Base-by-base conservation (phyloP, 2,888 invertebrate species). In the Monopis laevigella region DNA sequence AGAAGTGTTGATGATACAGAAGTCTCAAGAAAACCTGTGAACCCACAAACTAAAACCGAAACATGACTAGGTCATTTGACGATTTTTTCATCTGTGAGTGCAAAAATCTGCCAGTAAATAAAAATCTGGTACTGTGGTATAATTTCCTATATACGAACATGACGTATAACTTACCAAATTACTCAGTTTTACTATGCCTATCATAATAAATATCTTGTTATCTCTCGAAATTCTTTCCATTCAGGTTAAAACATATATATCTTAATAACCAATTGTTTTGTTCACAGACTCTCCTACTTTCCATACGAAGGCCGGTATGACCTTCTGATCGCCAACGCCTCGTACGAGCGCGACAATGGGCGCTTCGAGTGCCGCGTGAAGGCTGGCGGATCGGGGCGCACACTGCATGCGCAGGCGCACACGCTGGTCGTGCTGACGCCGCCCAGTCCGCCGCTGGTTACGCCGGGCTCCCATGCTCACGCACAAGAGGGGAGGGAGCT, bases 281-380 rank as follows among this genome's bases (percentile, higher is more conserved):
- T 36, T 21, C 19, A 10, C 36, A 92, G 91, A 67, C 83, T 92
- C 56, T 89, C 89, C 59, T 90, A 88, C 67, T 86, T 87, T 49
- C 92, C 93, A 29, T 86, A 88, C 46, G 96, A 96, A 45, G 84
- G 86, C 44, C 85, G 87, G 27, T 97, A 96, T 82, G 95, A 96
- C 75, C 83, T 97, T 55, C 84, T 90, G 67, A 94, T 97, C 57
- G 86, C 88, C 49, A 93, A 92, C 65, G 93, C 95, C 36, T 90
- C 92, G 39, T 96, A 95, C 78, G 92, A 89, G 62, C 84, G 92
- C 13, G 96, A 94, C 82, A 95, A 95, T 71, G 96, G 94, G 41
- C 87, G 88, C 57, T 96, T 94, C 82, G 94, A 93, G 77, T 97
- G 96, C 72, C 89, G 89, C 55, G 88, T 90, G 58, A 93, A 89